Evolutionary conservation across 2,888 invertebrate species (phyloP).

Genomic region (Drosophila robusta): DNA sequence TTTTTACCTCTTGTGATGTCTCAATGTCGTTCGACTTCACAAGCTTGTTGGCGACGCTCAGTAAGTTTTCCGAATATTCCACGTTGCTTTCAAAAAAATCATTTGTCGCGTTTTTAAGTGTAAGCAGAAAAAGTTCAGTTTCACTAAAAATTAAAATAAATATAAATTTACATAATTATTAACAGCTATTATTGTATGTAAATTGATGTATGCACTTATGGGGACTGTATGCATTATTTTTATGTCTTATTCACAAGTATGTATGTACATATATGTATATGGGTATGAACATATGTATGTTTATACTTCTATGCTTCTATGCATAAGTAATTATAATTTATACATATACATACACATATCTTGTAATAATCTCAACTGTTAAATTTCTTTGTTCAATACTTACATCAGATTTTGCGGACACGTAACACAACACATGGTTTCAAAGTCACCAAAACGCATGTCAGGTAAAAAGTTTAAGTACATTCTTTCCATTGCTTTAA

Average conservation of each 20-base stretch:
- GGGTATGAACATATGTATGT: neutral
- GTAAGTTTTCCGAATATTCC: neutral
- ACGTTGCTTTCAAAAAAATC: constrained; percentile 6
- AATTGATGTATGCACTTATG: neutral
- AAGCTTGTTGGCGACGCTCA: constrained; percentile 6
- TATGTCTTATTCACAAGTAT: too few species aligned
- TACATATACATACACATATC: neutral
- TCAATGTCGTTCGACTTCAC: constrained; percentile 2
- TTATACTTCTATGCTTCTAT: neutral
- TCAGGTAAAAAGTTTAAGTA: neutral
- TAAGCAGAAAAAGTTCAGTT: constrained; percentile 39
- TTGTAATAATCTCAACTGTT: neutral
- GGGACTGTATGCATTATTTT: too few species aligned
- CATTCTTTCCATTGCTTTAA: constrained; percentile 18
- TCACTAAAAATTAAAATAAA: constrained; percentile 40
- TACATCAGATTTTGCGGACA: constrained; percentile 23
- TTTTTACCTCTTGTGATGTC: constrained; percentile 10
- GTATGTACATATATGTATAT: too few species aligned
- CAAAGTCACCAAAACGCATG: constrained; percentile 3
- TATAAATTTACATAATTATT: neutral
- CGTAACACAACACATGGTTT: neutral
- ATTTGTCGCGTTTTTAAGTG: constrained; percentile 25
- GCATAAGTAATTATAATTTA: neutral
- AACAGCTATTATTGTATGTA: neutral
- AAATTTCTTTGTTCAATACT: neutral